Base-by-base conservation (phyloP, 92 coral and sea anemone genomes). In the Palythoa grandiflora region DNA sequence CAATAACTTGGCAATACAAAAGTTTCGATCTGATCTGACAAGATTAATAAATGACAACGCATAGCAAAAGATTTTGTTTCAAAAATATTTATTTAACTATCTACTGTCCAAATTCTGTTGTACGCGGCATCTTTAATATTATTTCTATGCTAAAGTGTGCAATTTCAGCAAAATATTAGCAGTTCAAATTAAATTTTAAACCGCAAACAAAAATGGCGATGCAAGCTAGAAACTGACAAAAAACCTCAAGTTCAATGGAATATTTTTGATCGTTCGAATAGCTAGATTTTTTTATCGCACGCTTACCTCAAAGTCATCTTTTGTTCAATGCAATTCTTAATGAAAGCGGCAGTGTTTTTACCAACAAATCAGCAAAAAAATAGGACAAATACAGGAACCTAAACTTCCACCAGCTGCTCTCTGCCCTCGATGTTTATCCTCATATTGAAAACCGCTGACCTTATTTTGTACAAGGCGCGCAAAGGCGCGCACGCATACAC, bases 131-230 rank as follows among this genome's bases (percentile, higher is more conserved):
- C 28, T 12, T 52, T 79, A 14, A 9, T 37, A 38, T 61, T 28
- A 9, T 6, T 61, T 37, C 72, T 38, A 39, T n/a, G 17, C 16
- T 9, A 17, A 59, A 79, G 36, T 14, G 14, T 11, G 17, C 53
- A 39, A 38, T 38, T 61, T 16, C 38, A 61, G 16, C 35, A 59
- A 79, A 65, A n/a, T 61, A 79, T 61, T 61, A 59, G 40, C 84
- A 15, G 7, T 20, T 68, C 37, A 20, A 79, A 28, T 60, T 38
- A 48, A 61, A 79, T 12, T 59, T 16, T 37, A 17, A 11, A 79
- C 44, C 36, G 72, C 84, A 79, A 79, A 79, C 68, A 75, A 79
- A 79, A 79, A 79, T 79, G 84, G 84, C 84, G 84, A 79, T 48
- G 61, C 60, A 1, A n/a, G 38, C 28, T n/a, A n/a, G n/a, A 36